Evolutionary conservation across 2,888 invertebrate genomes (phyloP), one percentile per base, ranked within the genome.

Genomic region (Vannuccia rotundouncinata): DNA sequence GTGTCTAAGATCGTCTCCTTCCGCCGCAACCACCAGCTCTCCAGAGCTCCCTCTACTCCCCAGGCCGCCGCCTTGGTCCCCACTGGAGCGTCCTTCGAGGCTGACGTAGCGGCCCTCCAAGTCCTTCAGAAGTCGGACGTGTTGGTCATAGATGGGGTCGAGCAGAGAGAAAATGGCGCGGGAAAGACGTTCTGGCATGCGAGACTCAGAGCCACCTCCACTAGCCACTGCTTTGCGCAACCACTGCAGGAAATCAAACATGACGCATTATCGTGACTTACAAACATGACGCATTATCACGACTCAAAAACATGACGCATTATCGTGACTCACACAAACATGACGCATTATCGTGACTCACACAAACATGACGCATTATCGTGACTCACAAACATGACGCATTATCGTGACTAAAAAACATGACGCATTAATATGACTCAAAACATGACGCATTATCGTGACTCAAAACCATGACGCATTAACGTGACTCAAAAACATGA

Each of bases 201-300:
- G 73, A 25, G 60, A 60, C 10, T 74, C 79, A 0, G 31, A 28
- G 28, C 66, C 79, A 17, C 73, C 73, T 2, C 79, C 79, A 29
- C 79, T 79, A 0, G 79, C 79, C n/a, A 79, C 74, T 25, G 79
- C 79, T 60, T 79, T 79, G 22, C 79, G 66, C 60, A 79, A 29
- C 79, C 79, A 79, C 79, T 79, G 31, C 29, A 29, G 28, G 59
- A 25, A 2, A 28, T 59, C n/a, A n/a, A n/a, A n/a, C n/a, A n/a
- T n/a, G n/a, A n/a, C n/a, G n/a, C n/a, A n/a, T n/a, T n/a, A n/a
- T n/a, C n/a, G n/a, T n/a, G n/a, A n/a, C n/a, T n/a, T n/a, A n/a
- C n/a, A n/a, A n/a, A n/a, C n/a, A n/a, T n/a, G n/a, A n/a, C n/a
- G n/a, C n/a, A n/a, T n/a, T n/a, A n/a, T n/a, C n/a, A n/a, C n/a